Conservation (phyloP, 2,797 vertebrate species). For the Clarias fuscus region DNA sequence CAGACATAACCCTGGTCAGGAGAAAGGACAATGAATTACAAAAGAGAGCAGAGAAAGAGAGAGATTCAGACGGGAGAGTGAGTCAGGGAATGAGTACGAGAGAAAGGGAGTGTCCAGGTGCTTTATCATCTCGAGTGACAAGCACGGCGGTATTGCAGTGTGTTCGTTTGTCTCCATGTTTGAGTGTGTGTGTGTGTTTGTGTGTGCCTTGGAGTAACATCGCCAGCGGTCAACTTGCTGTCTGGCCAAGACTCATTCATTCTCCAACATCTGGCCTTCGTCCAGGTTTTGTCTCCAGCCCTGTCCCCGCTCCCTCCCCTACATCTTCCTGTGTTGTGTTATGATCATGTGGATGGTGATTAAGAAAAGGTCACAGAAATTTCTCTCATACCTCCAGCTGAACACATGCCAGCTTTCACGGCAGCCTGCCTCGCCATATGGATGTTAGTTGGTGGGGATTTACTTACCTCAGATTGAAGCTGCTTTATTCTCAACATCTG, state of each 20-base stretch:
- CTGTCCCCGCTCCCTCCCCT: constrained; percentile 27
- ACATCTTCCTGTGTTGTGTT: constrained; percentile 37
- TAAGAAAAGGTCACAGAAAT: constrained; percentile 28
- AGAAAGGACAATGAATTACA: constrained; percentile 38
- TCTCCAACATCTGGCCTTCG: constrained; percentile 68
- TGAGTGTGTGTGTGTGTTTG: constrained; percentile 41
- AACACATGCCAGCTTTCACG: constrained; percentile 16
- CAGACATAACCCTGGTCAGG: constrained; percentile 37
- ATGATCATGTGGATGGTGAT: constrained; percentile 47
- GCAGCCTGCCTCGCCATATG: constrained; percentile 24
- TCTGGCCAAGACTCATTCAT: constrained; percentile 74
- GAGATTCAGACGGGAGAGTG: constrained; percentile 49
- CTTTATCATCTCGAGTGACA: constrained; percentile 75
- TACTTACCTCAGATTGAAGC: constrained; percentile 25
- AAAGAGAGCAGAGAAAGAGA: constrained; percentile 19
- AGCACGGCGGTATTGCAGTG: constrained; percentile 63
- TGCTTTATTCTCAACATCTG: constrained; percentile 41
- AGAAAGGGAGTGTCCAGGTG: constrained; percentile 61
- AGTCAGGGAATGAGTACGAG: constrained; percentile 44
- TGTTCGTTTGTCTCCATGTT: constrained; percentile 40
- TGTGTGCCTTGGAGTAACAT: constrained; percentile 29
- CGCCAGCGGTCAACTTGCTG: constrained; percentile 70
- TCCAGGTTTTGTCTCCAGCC: constrained; percentile 59
- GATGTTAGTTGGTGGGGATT: constrained; percentile 29
- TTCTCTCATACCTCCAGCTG: constrained; percentile 32